Base-by-base conservation (phyloP, 2,113 vertebrate genomes). In the Muntiacus reevesi region DNA sequence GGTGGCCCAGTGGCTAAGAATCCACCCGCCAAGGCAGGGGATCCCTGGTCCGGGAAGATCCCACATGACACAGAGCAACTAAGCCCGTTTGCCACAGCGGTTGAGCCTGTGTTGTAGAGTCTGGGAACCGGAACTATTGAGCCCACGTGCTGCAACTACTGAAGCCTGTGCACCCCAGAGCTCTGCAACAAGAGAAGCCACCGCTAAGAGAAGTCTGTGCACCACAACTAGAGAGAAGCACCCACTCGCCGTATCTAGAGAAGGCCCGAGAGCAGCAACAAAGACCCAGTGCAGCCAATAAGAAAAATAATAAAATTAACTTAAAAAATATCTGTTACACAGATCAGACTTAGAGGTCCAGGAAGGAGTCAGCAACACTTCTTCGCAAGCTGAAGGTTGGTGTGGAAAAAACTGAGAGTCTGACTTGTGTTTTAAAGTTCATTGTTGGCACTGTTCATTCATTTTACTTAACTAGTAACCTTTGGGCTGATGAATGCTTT, bases 391-490 rank as follows among this genome's bases (percentile, higher is more conserved):
- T 47, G 25, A 87, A 74, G 28, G 11, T 0, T 12, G 89, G 36
- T 33, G 13, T 60, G 45, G 67, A 94, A 93, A 45, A 45, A 47
- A 6, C 1, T 14, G 36, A 98, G 82, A 87, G 36, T 87, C 74
- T 67, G 27, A 64, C 60, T 82, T 36, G 16, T 60, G 55, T 87
- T 93, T 62, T 82, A 74, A 97, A 93, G 74, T 91, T 71, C 45
- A 93, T 2, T 78, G 40, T 92, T 74, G 40, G 55, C 88, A 90
- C 92, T 40, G 55, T 36, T 93, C 57, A 82, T 52, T 92, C 84
- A 83, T 92, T 86, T 89, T 88, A 89, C 76, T 89, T 91, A 25
- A 83, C 74, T 33, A 95, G 92, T 92, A 89, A 93, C 30, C 57
- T 89, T 23, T 87, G 89, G 28, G 85, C 33, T 1, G 3, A 25